phyloP scores from a whole-genome alignment of 2,888 invertebrate genomes.

The Stenotaenia linearis region DNA sequence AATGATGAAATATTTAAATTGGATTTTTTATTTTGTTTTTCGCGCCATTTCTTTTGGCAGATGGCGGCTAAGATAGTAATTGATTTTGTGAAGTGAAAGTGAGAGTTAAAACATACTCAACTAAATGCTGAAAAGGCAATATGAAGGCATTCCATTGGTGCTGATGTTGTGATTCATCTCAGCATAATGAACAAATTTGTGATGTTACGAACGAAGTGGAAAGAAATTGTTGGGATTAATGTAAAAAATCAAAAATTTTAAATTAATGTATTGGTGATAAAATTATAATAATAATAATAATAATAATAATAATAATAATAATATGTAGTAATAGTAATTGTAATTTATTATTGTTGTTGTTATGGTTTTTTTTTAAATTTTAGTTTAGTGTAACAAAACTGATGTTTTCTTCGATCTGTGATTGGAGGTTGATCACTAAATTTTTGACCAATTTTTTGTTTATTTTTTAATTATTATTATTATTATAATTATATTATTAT shows the following conservation, averaged over 20 bases:
- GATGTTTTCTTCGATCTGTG: conserved; percentile 17
- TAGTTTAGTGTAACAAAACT: background rate
- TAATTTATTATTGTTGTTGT: background rate
- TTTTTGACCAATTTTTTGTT: background rate
- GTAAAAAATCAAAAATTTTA: background rate
- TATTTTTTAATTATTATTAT: background rate
- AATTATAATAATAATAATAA: background rate
- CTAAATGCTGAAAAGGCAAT: background rate
- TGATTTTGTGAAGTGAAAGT: too few species aligned
- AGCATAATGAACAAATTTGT: conserved; percentile 18
- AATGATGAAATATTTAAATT: background rate
- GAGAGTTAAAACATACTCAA: conserved; percentile 14
- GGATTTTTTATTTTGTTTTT: background rate
- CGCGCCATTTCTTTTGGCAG: too few species aligned
- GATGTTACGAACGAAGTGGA: background rate
- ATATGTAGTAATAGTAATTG: background rate
- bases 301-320: too few species aligned
- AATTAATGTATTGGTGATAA: background rate
- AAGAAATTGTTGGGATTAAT: background rate
- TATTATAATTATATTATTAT: background rate
- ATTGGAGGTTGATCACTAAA: conserved; percentile 12
- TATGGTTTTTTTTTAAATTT: background rate
- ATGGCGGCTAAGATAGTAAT: too few species aligned
- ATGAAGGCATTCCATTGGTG: background rate
- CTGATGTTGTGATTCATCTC: conserved; percentile 2